Evolutionary conservation across 2,113 vertebrate species (phyloP).

Genomic region (Hippocampus barbouri): DNA sequence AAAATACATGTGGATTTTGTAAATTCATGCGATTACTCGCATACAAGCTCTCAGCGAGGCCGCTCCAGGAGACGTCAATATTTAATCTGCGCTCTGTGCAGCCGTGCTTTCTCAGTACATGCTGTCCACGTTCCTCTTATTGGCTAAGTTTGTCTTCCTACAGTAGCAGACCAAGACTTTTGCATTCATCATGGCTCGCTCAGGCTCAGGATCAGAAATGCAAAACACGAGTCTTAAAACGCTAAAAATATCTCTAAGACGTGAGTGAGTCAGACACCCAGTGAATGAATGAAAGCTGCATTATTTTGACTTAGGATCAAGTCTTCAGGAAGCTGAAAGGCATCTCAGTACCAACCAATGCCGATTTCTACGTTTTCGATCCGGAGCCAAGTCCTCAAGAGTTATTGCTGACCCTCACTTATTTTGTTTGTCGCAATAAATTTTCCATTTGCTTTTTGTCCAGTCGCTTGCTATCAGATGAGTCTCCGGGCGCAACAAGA

Average conservation of each 20-base stretch:
- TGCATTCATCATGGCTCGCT: conserved; percentile 18
- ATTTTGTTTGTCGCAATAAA: not conserved
- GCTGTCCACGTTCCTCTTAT: conserved; percentile 29
- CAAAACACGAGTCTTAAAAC: not conserved
- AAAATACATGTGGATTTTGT: conserved; percentile 52
- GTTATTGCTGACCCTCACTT: not conserved
- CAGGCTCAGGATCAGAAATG: not conserved
- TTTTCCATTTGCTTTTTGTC: not conserved
- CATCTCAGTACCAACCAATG: not conserved
- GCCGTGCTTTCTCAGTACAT: not conserved
- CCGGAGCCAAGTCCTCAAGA: not conserved
- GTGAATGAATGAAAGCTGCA: not conserved
- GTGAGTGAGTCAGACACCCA: not conserved
- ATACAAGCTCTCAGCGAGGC: conserved; percentile 28
- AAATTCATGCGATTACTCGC: conserved; percentile 40
- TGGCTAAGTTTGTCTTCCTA: conserved; percentile 22
- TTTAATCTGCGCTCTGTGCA: conserved; percentile 50
- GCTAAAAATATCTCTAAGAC: not conserved
- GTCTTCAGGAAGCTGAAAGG: not conserved
- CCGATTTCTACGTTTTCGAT: not conserved
- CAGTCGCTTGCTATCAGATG: not conserved
- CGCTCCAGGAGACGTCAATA: conserved; percentile 61
- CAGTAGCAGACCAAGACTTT: conserved; percentile 30
- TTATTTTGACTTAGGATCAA: not conserved
- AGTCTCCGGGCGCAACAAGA: not conserved